phyloP scores from a whole-genome alignment of 2,888 invertebrate genomes.

The Alviniconcha strummeri region DNA sequence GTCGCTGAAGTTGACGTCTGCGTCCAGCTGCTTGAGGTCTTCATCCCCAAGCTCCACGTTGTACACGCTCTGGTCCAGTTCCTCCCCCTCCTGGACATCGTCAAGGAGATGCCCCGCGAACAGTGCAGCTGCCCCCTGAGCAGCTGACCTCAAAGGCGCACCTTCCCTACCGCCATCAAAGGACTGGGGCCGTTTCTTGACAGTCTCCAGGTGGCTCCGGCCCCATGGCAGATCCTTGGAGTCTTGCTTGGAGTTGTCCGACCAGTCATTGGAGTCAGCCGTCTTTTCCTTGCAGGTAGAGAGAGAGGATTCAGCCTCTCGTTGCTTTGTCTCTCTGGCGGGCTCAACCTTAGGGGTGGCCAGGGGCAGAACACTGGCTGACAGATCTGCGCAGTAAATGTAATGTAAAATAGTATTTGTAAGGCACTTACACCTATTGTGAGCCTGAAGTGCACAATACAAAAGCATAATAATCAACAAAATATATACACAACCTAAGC shows the following conservation, averaged over 20 bases:
- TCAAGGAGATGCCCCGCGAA: conserved; percentile 27
- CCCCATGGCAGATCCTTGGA: conserved; percentile 30
- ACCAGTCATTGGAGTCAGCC: conserved; percentile 28
- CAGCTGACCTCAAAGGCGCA: not conserved
- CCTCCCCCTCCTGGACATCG: conserved; percentile 43
- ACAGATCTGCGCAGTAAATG: conserved; percentile 10
- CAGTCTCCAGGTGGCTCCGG: conserved; percentile 25
- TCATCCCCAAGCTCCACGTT: conserved; percentile 58
- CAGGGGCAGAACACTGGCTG: conserved; percentile 20
- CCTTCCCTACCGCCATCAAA: not conserved
- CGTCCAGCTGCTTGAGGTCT: conserved; percentile 59
- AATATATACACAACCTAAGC: too few relatives aligned
- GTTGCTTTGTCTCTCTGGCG: not conserved
- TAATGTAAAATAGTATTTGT: too few relatives aligned
- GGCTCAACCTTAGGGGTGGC: not conserved
- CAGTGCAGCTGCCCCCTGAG: conserved; percentile 5
- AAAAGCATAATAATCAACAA: too few relatives aligned
- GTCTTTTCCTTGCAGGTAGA: conserved; percentile 17
- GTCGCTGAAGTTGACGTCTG: conserved; percentile 63
- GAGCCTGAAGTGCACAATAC: too few relatives aligned
- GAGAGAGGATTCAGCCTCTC: conserved; percentile 4
- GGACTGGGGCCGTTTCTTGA: conserved; percentile 25
- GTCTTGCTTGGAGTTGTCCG: conserved; percentile 31
- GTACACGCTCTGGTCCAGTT: conserved; percentile 49
- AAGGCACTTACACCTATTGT: too few relatives aligned